A percentile compares a stretch with the other conserved stretches of the same genome.
Evolutionary conservation across 2,797 vertebrate genomes (phyloP).

Genomic region (Heteromormyrus szaboi): DNA sequence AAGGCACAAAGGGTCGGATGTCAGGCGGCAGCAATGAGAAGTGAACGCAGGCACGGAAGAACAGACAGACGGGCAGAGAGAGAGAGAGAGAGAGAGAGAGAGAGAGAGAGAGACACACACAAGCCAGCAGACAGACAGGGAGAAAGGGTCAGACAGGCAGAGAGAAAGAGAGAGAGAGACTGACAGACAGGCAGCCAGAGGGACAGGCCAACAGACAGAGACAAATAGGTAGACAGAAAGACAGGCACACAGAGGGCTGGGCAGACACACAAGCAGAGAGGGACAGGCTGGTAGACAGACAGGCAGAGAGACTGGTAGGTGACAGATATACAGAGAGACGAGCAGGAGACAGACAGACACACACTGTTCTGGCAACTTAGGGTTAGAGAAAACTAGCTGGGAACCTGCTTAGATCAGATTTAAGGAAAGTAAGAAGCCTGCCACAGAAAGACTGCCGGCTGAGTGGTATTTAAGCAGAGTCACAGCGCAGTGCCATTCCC

Average conservation of each 20-base stretch:
- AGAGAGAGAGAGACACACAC: no score
- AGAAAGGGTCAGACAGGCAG: background rate
- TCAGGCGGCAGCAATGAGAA: background rate
- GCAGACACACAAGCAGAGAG: background rate
- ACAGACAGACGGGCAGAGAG: background rate
- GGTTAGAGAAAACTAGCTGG: background rate
- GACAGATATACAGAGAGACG: background rate
- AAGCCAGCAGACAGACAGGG: background rate
- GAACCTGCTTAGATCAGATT: background rate
- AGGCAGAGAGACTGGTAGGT: background rate
- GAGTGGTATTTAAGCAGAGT: background rate
- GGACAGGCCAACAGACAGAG: background rate
- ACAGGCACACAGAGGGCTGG: background rate
- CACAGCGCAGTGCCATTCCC: background rate
- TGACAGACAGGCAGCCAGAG: background rate
- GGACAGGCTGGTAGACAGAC: background rate
- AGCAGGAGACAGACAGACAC: background rate
- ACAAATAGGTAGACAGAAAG: background rate
- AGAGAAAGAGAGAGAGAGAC: background rate
- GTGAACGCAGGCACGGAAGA: background rate
- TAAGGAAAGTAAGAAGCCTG: background rate
- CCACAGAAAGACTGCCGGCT: background rate
- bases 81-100: background rate
- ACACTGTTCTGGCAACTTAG: background rate
- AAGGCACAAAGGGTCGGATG: background rate